phyloP scores from a whole-genome alignment of 1,140 invertebrate species.

The Zaprionus nigranus region DNA sequence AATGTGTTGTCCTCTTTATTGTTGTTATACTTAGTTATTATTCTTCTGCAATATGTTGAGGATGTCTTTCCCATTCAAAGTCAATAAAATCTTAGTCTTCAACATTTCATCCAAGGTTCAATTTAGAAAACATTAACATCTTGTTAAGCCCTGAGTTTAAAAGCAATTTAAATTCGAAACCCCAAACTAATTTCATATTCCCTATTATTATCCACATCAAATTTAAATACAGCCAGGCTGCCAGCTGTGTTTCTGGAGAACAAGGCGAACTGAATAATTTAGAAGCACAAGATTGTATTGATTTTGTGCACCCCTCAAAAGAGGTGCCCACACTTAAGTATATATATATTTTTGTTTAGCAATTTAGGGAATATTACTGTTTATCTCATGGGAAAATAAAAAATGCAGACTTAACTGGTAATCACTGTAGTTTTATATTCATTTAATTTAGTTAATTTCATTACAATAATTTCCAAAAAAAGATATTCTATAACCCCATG shows the following conservation, averaged over 20 bases:
- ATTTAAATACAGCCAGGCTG: conserved; percentile 1
- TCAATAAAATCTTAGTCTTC: neutral
- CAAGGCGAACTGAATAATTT: neutral
- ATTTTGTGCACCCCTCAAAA: neutral
- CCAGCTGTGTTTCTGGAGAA: conserved; percentile 8
- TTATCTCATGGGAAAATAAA: neutral
- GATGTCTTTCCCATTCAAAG: neutral
- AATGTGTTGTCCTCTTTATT: no score
- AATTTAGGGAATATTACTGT: neutral
- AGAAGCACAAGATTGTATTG: neutral
- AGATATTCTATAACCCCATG: no score
- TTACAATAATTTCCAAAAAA: no score
- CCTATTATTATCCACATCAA: conserved; percentile 8
- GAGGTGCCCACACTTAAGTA: neutral
- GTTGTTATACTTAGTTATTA: no score
- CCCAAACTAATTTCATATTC: conserved; percentile 4
- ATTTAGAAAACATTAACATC: neutral
- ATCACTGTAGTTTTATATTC: no score
- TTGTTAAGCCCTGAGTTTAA: neutral
- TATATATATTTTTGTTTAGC: neutral
- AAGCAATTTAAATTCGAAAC: neutral
- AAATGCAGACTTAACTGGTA: no score
- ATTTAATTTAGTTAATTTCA: no score
- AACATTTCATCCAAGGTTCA: neutral
- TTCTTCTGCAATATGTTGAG: neutral